These are phyloP conservation scores for Spodoptera littoralis DNA, from an alignment of 2,888 invertebrate genomes.

Conservation along the genomic window DNA sequence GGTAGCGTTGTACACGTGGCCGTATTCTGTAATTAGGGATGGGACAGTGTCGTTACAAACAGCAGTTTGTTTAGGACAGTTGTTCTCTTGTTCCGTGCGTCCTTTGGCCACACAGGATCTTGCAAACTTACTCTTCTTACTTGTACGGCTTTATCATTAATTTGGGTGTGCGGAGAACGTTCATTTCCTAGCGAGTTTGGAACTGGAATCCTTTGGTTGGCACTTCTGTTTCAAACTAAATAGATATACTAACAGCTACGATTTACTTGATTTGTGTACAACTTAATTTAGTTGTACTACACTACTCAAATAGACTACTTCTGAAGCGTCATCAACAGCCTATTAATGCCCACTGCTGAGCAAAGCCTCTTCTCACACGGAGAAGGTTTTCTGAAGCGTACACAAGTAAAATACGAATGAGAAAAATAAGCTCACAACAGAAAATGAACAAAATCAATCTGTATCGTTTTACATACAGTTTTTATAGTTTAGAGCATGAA, in stretches of 20 bases:
- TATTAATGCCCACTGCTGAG: no score
- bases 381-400: no score
- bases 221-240: no score
- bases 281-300: background rate
- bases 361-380: no score
- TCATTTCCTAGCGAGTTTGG: conserved; percentile 18
- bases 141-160: conserved; percentile 24
- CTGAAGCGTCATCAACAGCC: no score
- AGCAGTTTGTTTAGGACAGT: conserved; percentile 57
- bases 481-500: no score
- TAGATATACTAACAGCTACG: no score
- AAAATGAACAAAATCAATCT: no score
- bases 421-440: no score
- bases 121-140: conserved; percentile 30
- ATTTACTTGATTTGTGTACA: background rate
- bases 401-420: no score
- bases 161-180: conserved; percentile 18
- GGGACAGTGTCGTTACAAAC: conserved; percentile 40
- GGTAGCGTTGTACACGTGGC: conserved; percentile 36
- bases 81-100: conserved; percentile 27
- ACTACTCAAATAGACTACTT: background rate
- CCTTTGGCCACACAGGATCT: conserved; percentile 41
- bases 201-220: conserved; percentile 6
- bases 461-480: no score
- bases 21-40: conserved; percentile 49